These are phyloP conservation scores for Antrozous pallidus DNA, from an alignment of 2,797 vertebrate species.

Conservation along the genomic window DNA sequence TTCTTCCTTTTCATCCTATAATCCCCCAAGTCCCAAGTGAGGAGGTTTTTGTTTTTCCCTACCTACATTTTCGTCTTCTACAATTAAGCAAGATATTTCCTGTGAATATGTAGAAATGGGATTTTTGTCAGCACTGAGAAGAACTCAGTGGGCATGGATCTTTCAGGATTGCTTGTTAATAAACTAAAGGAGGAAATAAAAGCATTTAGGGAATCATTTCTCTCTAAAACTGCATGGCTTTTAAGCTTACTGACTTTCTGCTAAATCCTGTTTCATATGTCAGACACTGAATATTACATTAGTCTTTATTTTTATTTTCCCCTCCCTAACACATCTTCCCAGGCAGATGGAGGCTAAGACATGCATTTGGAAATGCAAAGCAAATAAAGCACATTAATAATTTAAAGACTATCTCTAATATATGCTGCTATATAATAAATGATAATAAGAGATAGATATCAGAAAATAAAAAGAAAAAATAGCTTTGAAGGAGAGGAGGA, in stretches of 20 bases:
- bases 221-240: conserved; percentile 22
- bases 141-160: background rate
- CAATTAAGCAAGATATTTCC: background rate
- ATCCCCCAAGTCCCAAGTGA: background rate
- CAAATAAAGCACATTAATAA: conserved; percentile 62
- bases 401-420: conserved; percentile 42
- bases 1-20: background rate
- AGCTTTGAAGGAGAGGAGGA: background rate
- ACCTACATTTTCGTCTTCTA: conserved; percentile 4
- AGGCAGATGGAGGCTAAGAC: conserved; percentile 41
- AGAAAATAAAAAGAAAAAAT: conserved; percentile 33
- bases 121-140: background rate
- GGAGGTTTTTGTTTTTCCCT: background rate
- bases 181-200: conserved; percentile 28
- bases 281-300: conserved; percentile 61
- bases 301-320: conserved; percentile 66
- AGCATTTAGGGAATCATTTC: conserved; percentile 1
- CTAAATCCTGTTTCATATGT: conserved; percentile 62
- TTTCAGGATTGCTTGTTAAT: background rate
- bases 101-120: background rate
- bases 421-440: conserved; percentile 48
- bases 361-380: conserved; percentile 53
- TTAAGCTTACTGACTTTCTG: conserved; percentile 47
- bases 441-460: conserved; percentile 43
- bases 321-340: conserved; percentile 27